Percentiles rank a stretch among this genome's conserved stretches.
phyloP scores from a whole-genome alignment of 2,888 invertebrate species.

The Unio delphinus region DNA sequence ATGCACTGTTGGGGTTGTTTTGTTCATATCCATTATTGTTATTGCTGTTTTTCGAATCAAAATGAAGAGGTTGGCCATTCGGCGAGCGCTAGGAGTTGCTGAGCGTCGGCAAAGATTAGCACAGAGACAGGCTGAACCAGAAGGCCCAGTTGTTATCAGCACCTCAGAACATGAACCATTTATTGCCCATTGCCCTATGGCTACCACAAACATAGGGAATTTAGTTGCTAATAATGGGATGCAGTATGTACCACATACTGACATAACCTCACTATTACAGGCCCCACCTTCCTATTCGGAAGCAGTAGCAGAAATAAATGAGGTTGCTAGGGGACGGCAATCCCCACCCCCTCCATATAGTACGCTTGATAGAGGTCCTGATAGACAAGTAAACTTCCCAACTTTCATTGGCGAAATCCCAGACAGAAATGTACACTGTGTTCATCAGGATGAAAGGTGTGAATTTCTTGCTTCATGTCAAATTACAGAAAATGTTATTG shows the following conservation, averaged over 20 bases:
- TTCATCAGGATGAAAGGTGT: conserved; percentile 13
- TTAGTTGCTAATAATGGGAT: conserved; percentile 65
- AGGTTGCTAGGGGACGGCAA: conserved; percentile 20
- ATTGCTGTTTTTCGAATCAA: conserved; percentile 59
- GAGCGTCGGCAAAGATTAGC: conserved; percentile 14
- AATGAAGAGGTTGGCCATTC: conserved; percentile 55
- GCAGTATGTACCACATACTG: conserved; percentile 55
- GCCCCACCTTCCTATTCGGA: conserved; percentile 61
- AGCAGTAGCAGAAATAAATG: conserved; percentile 34
- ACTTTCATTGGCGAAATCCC: conserved; percentile 1
- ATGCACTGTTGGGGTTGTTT: conserved; percentile 59
- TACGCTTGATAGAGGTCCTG: conserved; percentile 54
- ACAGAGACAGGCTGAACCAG: conserved; percentile 10
- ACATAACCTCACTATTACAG: conserved; percentile 42
- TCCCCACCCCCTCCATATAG: conserved; percentile 62
- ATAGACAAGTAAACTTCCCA: conserved; percentile 8
- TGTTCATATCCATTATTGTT: conserved; percentile 59
- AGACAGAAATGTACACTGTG: background rate
- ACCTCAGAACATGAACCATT: conserved; percentile 41
- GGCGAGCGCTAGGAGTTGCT: conserved; percentile 37
- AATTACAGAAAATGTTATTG: background rate
- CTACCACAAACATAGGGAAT: conserved; percentile 49
- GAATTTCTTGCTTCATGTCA: conserved; percentile 11
- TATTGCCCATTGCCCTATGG: too few relatives aligned
- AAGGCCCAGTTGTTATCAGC: conserved; percentile 1